Evolutionary conservation across 2,797 vertebrate species (phyloP).

Genomic region (Ispidina picta): DNA sequence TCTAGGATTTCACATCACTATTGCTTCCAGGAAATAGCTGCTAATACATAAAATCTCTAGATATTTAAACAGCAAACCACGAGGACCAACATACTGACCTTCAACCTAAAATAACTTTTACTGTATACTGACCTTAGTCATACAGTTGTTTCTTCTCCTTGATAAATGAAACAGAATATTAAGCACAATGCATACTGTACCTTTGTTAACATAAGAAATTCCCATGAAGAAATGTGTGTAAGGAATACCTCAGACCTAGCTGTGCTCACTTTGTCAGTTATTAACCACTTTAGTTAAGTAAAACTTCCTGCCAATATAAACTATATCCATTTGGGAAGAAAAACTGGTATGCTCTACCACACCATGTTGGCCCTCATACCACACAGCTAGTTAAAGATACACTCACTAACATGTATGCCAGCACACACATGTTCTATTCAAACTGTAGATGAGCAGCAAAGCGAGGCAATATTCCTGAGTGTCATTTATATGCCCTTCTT

Average conservation of each 20-base stretch:
- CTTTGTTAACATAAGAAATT: constrained; percentile 40
- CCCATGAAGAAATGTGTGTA: constrained; percentile 25
- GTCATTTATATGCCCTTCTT: neutral
- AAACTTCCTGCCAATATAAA: constrained; percentile 65
- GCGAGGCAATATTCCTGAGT: neutral
- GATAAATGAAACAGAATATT: constrained; percentile 40
- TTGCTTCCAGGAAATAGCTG: constrained; percentile 39
- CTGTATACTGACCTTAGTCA: constrained; percentile 32
- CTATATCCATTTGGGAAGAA: constrained; percentile 31
- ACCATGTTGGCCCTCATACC: neutral
- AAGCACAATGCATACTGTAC: neutral
- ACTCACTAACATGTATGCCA: neutral
- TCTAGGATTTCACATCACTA: constrained; percentile 17
- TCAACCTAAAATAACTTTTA: constrained; percentile 46
- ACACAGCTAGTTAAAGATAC: constrained; percentile 14
- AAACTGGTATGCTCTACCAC: neutral
- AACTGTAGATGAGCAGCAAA: neutral
- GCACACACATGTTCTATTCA: neutral
- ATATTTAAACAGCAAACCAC: constrained; percentile 59
- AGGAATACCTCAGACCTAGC: constrained; percentile 44
- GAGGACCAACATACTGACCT: constrained; percentile 19
- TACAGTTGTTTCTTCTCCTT: constrained; percentile 24
- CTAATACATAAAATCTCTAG: constrained; percentile 46
- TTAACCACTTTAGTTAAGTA: constrained; percentile 64
- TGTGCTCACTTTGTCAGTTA: constrained; percentile 42